Conservation (phyloP, 2,888 invertebrate species). For the Mamestra brassicae region DNA sequence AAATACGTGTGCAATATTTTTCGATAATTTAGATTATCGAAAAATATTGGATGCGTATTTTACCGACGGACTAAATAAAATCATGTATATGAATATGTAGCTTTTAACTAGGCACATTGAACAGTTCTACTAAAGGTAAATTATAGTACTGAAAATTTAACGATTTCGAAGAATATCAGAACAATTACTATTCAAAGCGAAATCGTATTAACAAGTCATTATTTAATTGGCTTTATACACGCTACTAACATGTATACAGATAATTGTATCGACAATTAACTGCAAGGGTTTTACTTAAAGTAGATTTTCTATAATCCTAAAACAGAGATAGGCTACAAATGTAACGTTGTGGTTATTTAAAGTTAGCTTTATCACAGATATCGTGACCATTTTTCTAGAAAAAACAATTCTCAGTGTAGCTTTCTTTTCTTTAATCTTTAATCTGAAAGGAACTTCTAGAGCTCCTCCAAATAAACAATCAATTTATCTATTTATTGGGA, state of each 20-base stretch:
- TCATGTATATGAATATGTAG: background rate
- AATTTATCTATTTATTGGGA: too few relatives aligned
- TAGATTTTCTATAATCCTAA: background rate
- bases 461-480: too few relatives aligned
- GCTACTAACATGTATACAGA: constrained; percentile 14
- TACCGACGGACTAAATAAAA: too few relatives aligned
- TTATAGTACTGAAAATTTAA: background rate
- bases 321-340: background rate
- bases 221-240: constrained; percentile 45
- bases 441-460: too few relatives aligned
- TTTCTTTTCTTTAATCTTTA: too few relatives aligned
- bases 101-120: background rate
- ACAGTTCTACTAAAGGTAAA: constrained; percentile 6
- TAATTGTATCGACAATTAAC: constrained; percentile 32
- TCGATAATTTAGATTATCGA: too few relatives aligned
- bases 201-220: constrained; percentile 34
- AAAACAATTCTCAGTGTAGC: too few relatives aligned
- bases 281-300: constrained; percentile 6
- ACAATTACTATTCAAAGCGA: constrained; percentile 40
- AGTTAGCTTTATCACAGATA: too few relatives aligned
- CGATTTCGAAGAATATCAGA: constrained; percentile 40
- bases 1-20: too few relatives aligned
- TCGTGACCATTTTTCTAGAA: too few relatives aligned
- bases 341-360: too few relatives aligned
- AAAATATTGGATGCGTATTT: too few relatives aligned